phyloP scores from a whole-genome alignment of 2,113 vertebrate genomes.

The Oreochromis aureus region DNA sequence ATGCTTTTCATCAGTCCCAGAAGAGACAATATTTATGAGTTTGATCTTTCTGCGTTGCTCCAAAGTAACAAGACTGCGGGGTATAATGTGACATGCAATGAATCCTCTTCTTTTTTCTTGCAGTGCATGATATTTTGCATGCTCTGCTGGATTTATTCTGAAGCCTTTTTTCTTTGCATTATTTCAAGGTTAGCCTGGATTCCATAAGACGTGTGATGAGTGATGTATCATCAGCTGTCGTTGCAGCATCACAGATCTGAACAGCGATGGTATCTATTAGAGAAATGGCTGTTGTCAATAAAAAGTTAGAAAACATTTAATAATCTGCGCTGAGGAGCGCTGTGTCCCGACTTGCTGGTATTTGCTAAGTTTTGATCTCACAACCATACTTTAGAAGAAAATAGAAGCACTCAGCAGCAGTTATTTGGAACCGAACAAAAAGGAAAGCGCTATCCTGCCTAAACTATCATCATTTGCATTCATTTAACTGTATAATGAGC shows the following conservation, averaged over 20 bases:
- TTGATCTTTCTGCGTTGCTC: slow-evolving; percentile 66
- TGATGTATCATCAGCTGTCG: background rate
- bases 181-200: background rate
- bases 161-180: background rate
- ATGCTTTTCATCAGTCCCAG: slow-evolving; percentile 71
- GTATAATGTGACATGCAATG: slow-evolving; percentile 21
- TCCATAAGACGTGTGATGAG: background rate
- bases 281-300: background rate
- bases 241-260: background rate
- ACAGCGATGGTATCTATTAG: background rate
- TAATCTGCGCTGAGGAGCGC: background rate
- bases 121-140: background rate
- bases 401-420: background rate
- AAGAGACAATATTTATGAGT: slow-evolving; percentile 74
- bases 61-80: slow-evolving; percentile 30
- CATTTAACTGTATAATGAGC: slow-evolving; percentile 37
- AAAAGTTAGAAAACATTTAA: background rate
- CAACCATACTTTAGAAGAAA: background rate
- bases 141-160: background rate
- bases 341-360: background rate
- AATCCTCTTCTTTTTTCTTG: background rate
- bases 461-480: slow-evolving; percentile 32
- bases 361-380: background rate
- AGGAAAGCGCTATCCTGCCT: background rate
- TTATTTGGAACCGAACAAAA: background rate